Conservation (phyloP, 2,888 invertebrate genomes). For the Zygogramma bicolorata region DNA sequence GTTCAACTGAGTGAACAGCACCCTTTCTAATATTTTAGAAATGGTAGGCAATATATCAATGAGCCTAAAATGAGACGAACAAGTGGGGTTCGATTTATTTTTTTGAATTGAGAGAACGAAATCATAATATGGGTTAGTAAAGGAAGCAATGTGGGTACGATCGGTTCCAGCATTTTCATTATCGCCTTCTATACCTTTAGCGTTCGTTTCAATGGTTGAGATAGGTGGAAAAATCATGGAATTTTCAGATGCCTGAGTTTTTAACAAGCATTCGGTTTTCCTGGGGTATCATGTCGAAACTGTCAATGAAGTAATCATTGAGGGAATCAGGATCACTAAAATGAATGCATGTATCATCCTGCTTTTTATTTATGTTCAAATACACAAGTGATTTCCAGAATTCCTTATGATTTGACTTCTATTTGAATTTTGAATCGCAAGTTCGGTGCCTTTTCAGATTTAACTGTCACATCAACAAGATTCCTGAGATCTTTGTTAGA, state of each 20-base stretch:
- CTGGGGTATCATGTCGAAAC: background rate
- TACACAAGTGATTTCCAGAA: background rate
- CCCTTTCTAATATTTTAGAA: too few relatives aligned
- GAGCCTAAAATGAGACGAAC: too few relatives aligned
- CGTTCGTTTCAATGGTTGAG: background rate
- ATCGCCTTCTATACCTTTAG: background rate
- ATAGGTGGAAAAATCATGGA: background rate
- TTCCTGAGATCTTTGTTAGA: background rate
- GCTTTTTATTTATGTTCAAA: background rate
- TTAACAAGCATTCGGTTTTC: background rate
- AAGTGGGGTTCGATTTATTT: too few relatives aligned
- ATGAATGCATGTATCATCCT: too few relatives aligned
- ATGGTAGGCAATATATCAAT: too few relatives aligned
- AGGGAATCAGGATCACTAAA: background rate
- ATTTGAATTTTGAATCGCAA: background rate
- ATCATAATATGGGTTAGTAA: too few relatives aligned
- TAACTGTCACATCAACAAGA: background rate
- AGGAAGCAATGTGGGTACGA: background rate
- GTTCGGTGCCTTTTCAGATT: background rate
- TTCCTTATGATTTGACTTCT: background rate
- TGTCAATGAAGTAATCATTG: background rate
- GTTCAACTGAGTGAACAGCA: too few relatives aligned
- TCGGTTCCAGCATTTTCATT: background rate
- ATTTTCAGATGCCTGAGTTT: background rate
- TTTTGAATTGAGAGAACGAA: too few relatives aligned